A percentile compares a stretch with the other conserved stretches of the same genome.
Conservation (phyloP, 2,888 invertebrate species). For the Idaea biselata region DNA sequence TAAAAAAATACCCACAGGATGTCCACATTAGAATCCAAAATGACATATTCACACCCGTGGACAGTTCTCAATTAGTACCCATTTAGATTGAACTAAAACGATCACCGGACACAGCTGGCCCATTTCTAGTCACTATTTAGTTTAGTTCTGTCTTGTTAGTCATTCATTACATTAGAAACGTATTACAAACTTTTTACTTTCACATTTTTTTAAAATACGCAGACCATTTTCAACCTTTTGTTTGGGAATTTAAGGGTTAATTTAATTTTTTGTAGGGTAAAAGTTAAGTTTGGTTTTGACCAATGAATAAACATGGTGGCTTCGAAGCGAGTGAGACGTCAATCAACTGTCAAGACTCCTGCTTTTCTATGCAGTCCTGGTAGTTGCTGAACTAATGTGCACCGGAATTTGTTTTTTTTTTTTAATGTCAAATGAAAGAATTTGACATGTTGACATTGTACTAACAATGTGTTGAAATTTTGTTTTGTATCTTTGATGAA, state of each 20-base stretch:
- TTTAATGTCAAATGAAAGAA: slow-evolving; percentile 6
- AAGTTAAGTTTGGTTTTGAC: slow-evolving; percentile 37
- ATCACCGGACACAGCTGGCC: slow-evolving; percentile 77
- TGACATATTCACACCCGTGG: slow-evolving; percentile 53
- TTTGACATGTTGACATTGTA: neutral
- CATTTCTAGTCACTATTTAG: slow-evolving; percentile 74
- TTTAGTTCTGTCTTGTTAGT: slow-evolving; percentile 78
- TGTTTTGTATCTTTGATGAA: neutral
- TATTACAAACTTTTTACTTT: slow-evolving; percentile 40
- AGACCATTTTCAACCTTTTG: slow-evolving; percentile 3
- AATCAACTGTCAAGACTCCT: slow-evolving; percentile 77
- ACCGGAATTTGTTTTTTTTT: slow-evolving; percentile 51
- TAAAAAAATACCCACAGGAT: slow-evolving; percentile 23
- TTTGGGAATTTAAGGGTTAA: slow-evolving; percentile 11
- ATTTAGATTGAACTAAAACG: slow-evolving; percentile 76
- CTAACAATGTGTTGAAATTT: neutral
- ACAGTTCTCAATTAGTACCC: slow-evolving; percentile 74
- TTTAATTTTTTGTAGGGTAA: slow-evolving; percentile 19
- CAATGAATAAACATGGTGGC: slow-evolving; percentile 74
- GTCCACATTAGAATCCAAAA: slow-evolving; percentile 38
- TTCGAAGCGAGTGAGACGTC: slow-evolving; percentile 74
- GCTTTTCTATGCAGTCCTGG: slow-evolving; percentile 70
- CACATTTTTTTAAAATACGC: slow-evolving; percentile 17
- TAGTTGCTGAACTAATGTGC: slow-evolving; percentile 58
- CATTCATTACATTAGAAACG: slow-evolving; percentile 77